phyloP scores from a whole-genome alignment of 2,113 vertebrate species.

The Barbus barbus region DNA sequence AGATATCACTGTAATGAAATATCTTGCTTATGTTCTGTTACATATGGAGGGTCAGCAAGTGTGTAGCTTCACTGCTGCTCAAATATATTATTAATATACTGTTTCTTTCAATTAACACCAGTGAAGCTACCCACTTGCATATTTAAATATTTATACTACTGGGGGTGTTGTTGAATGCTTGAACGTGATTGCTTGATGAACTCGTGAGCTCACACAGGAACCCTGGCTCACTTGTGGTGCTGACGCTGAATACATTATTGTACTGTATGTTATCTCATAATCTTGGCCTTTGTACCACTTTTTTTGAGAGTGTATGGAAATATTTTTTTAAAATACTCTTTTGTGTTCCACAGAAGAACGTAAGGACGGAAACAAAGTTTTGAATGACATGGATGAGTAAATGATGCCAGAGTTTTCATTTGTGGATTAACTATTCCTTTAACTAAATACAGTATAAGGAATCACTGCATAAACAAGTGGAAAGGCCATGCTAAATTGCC shows the following conservation, averaged over 20 bases:
- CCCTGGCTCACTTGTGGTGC: too few species aligned
- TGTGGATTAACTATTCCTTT: background rate
- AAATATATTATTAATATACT: background rate
- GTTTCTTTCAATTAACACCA: background rate
- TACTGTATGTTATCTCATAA: too few species aligned
- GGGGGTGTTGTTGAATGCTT: too few species aligned
- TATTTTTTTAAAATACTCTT: background rate
- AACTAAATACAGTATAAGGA: background rate
- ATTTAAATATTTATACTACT: too few species aligned
- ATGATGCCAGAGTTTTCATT: background rate
- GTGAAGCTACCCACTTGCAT: too few species aligned
- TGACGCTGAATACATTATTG: too few species aligned
- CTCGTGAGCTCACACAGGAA: too few species aligned
- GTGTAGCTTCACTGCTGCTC: background rate
- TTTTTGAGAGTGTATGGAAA: too few species aligned
- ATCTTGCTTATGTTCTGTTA: background rate
- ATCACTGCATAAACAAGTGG: background rate
- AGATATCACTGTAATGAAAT: background rate
- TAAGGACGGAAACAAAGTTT: background rate
- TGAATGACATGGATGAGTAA: background rate
- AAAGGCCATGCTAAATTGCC: background rate
- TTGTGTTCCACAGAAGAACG: background rate
- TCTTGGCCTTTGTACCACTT: too few species aligned
- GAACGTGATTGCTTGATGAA: too few species aligned
- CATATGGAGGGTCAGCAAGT: background rate